phyloP scores from a whole-genome alignment of 2,888 invertebrate genomes.

The Thecophora atra region DNA sequence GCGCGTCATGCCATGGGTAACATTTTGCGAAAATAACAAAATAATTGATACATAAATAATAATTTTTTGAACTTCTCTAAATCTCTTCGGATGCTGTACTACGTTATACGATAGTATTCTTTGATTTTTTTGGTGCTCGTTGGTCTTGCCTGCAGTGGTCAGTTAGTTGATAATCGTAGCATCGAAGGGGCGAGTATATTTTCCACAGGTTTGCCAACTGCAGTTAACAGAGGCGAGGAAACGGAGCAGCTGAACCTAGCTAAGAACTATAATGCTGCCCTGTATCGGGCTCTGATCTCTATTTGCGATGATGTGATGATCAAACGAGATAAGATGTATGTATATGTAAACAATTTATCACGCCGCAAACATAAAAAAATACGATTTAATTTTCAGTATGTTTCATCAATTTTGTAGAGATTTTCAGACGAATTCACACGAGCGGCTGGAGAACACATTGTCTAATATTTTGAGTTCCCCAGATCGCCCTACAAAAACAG shows the following conservation, averaged over 20 bases:
- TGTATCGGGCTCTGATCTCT: not conserved
- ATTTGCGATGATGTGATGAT: not conserved
- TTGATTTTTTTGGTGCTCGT: slow-evolving; percentile 43
- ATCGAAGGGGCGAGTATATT: not conserved
- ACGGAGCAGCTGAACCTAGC: not conserved
- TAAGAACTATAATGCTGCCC: not conserved
- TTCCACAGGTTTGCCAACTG: slow-evolving; percentile 10
- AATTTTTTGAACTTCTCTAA: not conserved
- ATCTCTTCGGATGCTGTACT: not conserved
- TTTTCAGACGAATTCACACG: not conserved
- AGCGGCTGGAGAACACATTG: not conserved
- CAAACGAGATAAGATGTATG: not conserved
- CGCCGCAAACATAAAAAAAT: not conserved
- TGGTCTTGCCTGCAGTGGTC: slow-evolving; percentile 45
- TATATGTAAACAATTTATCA: not conserved
- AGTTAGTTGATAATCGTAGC: slow-evolving; percentile 43
- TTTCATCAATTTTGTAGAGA: slow-evolving; percentile 16
- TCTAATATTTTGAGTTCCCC: slow-evolving; percentile 11
- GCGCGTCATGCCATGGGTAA: slow-evolving; percentile 45
- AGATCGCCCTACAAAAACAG: not conserved
- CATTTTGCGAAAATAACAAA: not conserved
- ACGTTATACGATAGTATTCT: no score
- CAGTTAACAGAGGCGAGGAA: not conserved
- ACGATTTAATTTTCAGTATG: not conserved
- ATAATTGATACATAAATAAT: not conserved